A percentile compares a stretch with the other conserved stretches of the same genome.
Evolutionary conservation across 2,797 vertebrate species (phyloP).

Genomic region (Agapornis canus): DNA sequence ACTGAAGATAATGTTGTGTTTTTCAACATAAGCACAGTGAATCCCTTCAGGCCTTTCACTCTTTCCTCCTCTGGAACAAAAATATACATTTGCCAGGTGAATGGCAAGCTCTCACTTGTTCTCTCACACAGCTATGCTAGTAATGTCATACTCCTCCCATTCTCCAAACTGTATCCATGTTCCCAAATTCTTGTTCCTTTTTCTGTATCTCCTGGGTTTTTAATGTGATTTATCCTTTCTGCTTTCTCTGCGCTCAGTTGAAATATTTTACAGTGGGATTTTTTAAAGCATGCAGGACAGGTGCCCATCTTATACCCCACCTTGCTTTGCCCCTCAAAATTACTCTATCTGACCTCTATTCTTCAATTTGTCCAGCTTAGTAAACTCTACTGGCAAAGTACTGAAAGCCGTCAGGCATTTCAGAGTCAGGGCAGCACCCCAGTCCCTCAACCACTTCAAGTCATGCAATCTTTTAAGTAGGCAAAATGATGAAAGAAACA

Average conservation of each 20-base stretch:
- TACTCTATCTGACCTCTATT: not conserved
- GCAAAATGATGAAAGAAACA: not conserved
- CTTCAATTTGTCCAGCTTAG: not conserved
- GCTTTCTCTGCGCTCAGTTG: not conserved
- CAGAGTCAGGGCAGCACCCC: not conserved
- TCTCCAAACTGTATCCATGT: fast-evolving
- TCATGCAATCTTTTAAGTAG: not conserved
- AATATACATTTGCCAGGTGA: not conserved
- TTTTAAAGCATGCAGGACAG: not conserved
- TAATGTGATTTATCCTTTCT: not conserved
- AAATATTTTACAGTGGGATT: not conserved
- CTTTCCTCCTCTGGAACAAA: not conserved
- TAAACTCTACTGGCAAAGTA: not conserved
- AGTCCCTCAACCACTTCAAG: not conserved
- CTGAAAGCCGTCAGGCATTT: not conserved
- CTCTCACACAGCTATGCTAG: not conserved
- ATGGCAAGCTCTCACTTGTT: not conserved
- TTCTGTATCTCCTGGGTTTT: not conserved
- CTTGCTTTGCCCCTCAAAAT: not conserved
- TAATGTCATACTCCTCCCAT: not conserved
- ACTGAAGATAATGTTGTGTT: not conserved
- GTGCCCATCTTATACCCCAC: not conserved
- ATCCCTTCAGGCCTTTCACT: not conserved
- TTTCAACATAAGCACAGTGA: not conserved
- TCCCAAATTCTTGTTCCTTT: not conserved